Percentiles rank a stretch among this genome's conserved stretches.
Evolutionary conservation across 2,888 invertebrate genomes (phyloP).

Genomic region (Syrphus vitripennis): DNA sequence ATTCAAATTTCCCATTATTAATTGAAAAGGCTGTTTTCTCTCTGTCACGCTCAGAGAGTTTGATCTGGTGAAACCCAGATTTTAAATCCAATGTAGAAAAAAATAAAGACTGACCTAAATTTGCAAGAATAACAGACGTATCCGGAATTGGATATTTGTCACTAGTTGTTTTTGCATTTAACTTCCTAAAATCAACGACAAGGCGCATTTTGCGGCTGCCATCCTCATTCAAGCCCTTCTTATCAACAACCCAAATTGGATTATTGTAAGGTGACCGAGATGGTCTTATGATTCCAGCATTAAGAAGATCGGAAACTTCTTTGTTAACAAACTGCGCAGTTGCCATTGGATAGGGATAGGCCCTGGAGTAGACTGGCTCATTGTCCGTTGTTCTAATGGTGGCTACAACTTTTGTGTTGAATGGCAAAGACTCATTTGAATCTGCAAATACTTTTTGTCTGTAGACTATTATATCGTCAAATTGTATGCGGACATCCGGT

Average conservation of each 20-base stretch:
- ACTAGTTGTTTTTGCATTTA: slow-evolving; percentile 50
- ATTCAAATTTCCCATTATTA: too few relatives aligned
- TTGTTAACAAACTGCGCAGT: slow-evolving; percentile 42
- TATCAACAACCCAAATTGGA: too few relatives aligned
- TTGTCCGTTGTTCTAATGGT: slow-evolving; percentile 42
- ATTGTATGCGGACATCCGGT: neutral
- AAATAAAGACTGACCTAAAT: slow-evolving; percentile 49
- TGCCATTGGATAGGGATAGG: slow-evolving; percentile 49
- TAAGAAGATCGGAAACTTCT: slow-evolving; percentile 33
- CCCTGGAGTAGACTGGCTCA: slow-evolving; percentile 52
- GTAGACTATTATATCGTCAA: neutral
- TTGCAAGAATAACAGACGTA: slow-evolving; percentile 36
- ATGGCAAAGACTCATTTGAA: slow-evolving; percentile 31
- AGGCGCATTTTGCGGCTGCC: slow-evolving; percentile 52
- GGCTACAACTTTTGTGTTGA: slow-evolving; percentile 50
- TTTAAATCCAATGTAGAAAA: slow-evolving; percentile 35
- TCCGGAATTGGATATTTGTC: slow-evolving; percentile 57
- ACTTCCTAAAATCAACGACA: slow-evolving; percentile 63
- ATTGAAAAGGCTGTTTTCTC: slow-evolving; percentile 43
- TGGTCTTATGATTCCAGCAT: slow-evolving; percentile 42
- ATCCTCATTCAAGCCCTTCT: slow-evolving; percentile 47
- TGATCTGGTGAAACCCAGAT: slow-evolving; percentile 63
- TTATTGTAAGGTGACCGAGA: slow-evolving; percentile 56
- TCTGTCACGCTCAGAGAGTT: slow-evolving; percentile 37
- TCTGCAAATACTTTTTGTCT: slow-evolving; percentile 30